Base-by-base conservation (phyloP, 2,113 vertebrate species). In the Mustela lutreola region DNA sequence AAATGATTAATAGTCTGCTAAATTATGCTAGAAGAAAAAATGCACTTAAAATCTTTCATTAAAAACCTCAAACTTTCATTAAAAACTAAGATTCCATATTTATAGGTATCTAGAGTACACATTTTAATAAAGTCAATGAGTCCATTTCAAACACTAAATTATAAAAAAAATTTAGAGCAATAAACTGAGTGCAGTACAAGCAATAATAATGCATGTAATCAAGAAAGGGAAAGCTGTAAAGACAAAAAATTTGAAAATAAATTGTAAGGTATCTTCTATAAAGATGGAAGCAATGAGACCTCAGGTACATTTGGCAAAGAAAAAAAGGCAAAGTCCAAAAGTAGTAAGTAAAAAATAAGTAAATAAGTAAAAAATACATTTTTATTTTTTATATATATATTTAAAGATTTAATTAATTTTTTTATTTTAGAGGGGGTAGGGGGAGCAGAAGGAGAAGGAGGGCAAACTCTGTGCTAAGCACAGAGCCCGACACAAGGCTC, bases 121-220 rank as follows among this genome's bases (percentile, higher is more conserved):
- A 79, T 85, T 94, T 97, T 81, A 85, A 87, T 79, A 89, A 91
- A 92, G 78, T 78, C 45, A 95, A 82, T 83, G 16, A 85, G 39
- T 89, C 48, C 33, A 78, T 75, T 93, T 89, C 45, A 96, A 96
- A 92, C 5, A 83, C 39, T 62, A 94, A 94, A 95, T 85, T 81
- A 65, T 53, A 83, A 91, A 73, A 53, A 87, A 33, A 76, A 67
- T 62, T 62, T 50, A 83, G 5, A 50, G 39, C 60, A 97, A 86
- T 89, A 83, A 91, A 96, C 93, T 56, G 36, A 92, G 33, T n/a
- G 26, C 11, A 89, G 19, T 21, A 21, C 10, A 70, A 63, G 42
- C 65, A 96, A 36, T 0, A 80, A 76, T 75, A 80, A 92, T 73
- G 18, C 58, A 21, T 80, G 10, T 50, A 65, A 71, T 93, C 5